Base-by-base conservation (phyloP, 2,113 vertebrate genomes). In the Eidolon helvum region DNA sequence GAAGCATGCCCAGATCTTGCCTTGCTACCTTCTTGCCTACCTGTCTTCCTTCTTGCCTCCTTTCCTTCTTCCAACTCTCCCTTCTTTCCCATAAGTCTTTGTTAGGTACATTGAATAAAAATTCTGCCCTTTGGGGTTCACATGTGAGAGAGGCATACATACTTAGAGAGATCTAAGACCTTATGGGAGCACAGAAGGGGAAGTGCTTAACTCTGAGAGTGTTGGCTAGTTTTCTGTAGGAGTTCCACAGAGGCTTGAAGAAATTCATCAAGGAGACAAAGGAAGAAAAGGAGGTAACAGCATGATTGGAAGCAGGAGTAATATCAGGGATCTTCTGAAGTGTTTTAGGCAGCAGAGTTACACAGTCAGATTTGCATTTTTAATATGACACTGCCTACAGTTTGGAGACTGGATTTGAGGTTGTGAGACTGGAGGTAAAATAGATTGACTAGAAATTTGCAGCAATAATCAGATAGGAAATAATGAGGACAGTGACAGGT, bases 51-150 rank as follows among this genome's bases (percentile, higher is more conserved):
- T 21, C 82, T 87, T 35, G 53, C 7, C 12, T 50, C 74, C 9
- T 50, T 57, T 1, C 61, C 21, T 63, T 35, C 21, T 59, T 72
- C 4, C 69, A 12, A 30, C 22, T 78, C 24, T 79, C 0, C 45
- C 16, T 69, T 63, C 19, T 72, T 89, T n/a, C 69, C 2, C 22
- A 10, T 10, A 38, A 45, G 12, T 82, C 80, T 84, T 88, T 92
- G 35, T 79, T 45, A 90, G 65, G 12, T 79, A 38, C 57, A 28
- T 45, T 63, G 65, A 96, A 80, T 89, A 79, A 89, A 92, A 88
- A 85, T 91, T 93, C 45, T 93, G 74, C 72, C 45, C 35, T 93
- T 74, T 50, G 45, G 72, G 45, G 45, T 87, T 91, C 85, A 78
- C 14, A 83, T 53, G 30, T 71, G 63, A 33, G 79, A 55, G 45